Conservation (phyloP, 2,888 invertebrate genomes). For the Erpobdella octoculata region DNA sequence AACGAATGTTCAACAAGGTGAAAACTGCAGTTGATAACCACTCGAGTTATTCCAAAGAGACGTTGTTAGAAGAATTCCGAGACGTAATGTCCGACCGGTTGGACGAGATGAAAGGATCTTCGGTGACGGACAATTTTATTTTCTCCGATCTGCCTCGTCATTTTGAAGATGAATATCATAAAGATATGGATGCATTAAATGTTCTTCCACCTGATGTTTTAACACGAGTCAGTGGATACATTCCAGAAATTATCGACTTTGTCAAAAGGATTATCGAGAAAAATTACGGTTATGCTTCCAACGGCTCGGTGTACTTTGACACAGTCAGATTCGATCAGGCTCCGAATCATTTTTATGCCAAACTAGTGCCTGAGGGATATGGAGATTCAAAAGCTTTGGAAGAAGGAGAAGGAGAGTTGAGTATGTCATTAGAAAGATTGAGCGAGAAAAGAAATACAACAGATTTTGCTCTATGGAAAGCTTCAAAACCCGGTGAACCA, state of each 20-base stretch:
- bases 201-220: slow-evolving; percentile 86
- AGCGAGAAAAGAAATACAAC: slow-evolving; percentile 62
- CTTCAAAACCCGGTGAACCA: slow-evolving; percentile 91
- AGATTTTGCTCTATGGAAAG: slow-evolving; percentile 98
- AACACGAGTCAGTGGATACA: slow-evolving; percentile 94
- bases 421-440: slow-evolving; percentile 59
- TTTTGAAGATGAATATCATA: slow-evolving; percentile 89
- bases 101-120: slow-evolving; percentile 68
- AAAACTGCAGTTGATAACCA: background rate
- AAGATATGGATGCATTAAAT: slow-evolving; percentile 88
- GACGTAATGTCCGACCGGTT: slow-evolving; percentile 89
- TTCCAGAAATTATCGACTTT: slow-evolving; percentile 85
- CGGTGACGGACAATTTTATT: slow-evolving; percentile 82
- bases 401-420: slow-evolving; percentile 78
- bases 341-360: slow-evolving; percentile 84
- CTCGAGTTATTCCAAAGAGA: background rate
- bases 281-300: slow-evolving; percentile 65
- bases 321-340: slow-evolving; percentile 74
- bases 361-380: slow-evolving; percentile 94
- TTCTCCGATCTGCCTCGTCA: slow-evolving; percentile 75
- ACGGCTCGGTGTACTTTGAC: slow-evolving; percentile 95
- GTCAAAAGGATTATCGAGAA: slow-evolving; percentile 83
- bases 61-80: slow-evolving; percentile 51
- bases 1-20: slow-evolving; percentile 62
- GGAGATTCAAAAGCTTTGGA: slow-evolving; percentile 65